Base-by-base conservation (phyloP, 2,797 vertebrate species). In the Melanitta fusca region DNA sequence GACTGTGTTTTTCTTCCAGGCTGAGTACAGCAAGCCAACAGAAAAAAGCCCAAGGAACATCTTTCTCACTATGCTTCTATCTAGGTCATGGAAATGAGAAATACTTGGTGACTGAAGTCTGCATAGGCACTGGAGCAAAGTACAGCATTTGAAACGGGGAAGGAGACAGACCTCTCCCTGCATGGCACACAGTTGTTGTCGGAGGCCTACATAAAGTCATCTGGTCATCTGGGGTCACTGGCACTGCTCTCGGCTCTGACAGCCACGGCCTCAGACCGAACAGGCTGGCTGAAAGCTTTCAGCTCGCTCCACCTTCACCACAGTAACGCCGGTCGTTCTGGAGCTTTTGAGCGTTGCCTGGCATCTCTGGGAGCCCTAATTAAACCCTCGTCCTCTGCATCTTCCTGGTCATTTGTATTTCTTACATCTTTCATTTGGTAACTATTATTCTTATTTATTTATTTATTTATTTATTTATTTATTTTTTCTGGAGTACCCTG, bases 41-140 rank as follows among this genome's bases (percentile, higher is more conserved):
- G 79, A 58, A 70, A 95, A 84, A 88, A 95, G 85, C 95, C 93
- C 93, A 96, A 96, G 94, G 85, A 95, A 80, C 71, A 64, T 94
- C 85, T 82, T 95, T 90, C 93, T 88, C 93, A 77, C 85, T 93
- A 93, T 96, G 96, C 81, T 95, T 88, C 83, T 96, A 96, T 96
- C 89, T 97, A 96, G 96, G 96, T 94, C 94, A 97, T 94, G 95
- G 95, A 96, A 95, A 96, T 96, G 96, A 96, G 95, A 93, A 94
- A 90, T 94, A 87, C 74, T 96, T 94, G 94, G 85, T 85, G 91
- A 96, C 77, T 96, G 88, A 95, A 96, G 85, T 61, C 88, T 87
- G 89, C 85, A 75, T 15, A 88, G 82, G 85, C 85, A 74, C 20
- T 1, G 2, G 85, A 91, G 80, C 89, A 94, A 82, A 94, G 73